Conservation (phyloP, 2,797 vertebrate genomes). For the Notoglanidium macrostoma region DNA sequence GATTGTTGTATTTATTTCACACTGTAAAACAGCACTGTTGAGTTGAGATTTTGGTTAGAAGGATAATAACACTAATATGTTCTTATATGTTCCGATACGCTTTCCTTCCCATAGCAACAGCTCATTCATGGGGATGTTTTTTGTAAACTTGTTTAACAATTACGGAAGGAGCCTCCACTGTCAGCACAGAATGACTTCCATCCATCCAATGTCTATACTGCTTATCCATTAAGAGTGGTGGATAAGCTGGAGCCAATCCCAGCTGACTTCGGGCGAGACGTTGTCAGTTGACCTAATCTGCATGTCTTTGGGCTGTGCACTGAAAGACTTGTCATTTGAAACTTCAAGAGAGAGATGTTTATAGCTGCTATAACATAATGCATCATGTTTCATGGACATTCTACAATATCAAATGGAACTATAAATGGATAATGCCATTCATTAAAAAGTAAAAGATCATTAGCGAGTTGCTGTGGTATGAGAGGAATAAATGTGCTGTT, state of each 20-base stretch:
- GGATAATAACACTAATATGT: neutral
- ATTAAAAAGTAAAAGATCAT: neutral
- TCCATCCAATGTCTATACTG: no score
- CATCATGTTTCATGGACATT: neutral
- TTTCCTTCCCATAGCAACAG: neutral
- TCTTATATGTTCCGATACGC: no score
- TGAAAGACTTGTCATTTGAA: neutral
- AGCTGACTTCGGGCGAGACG: no score
- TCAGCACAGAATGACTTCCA: neutral
- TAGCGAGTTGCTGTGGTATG: neutral
- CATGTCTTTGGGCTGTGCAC: no score
- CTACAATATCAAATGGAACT: neutral
- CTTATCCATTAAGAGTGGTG: no score
- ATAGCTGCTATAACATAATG: neutral
- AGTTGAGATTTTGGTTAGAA: neutral
- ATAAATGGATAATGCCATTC: neutral
- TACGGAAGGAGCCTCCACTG: neutral
- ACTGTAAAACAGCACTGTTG: no score
- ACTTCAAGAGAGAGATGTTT: neutral
- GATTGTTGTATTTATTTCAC: neutral
- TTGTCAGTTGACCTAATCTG: no score
- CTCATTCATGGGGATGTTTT: neutral
- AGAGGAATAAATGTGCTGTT: neutral
- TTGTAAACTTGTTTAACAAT: neutral
- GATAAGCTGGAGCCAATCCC: no score